phyloP scores from a whole-genome alignment of 2,888 invertebrate species.

The Macrostomum cliftonense region DNA sequence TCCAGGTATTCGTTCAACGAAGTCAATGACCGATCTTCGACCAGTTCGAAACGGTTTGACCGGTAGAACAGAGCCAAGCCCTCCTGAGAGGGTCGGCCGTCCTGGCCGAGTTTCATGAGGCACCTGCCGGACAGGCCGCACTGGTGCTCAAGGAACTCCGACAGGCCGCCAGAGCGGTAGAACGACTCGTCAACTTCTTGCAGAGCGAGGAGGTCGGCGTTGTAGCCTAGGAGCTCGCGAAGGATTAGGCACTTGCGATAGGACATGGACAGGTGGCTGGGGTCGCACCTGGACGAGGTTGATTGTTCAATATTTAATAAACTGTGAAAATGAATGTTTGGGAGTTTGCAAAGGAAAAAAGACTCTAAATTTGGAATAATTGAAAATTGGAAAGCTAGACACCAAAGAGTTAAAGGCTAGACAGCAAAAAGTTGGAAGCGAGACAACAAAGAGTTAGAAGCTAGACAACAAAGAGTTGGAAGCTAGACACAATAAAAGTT shows the following conservation, averaged over 20 bases:
- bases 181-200: slow-evolving; percentile 76
- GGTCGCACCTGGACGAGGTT: slow-evolving; percentile 1
- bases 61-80: slow-evolving; percentile 59
- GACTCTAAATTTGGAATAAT: no score
- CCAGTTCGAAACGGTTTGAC: slow-evolving; percentile 45
- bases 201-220: slow-evolving; percentile 68
- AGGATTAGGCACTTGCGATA: slow-evolving; percentile 3
- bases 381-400: no score
- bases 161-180: slow-evolving; percentile 36
- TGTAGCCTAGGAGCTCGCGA: slow-evolving; percentile 49
- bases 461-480: no score
- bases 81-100: slow-evolving; percentile 44
- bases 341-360: no score
- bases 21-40: background rate
- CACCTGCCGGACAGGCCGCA: slow-evolving; percentile 8
- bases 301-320: no score
- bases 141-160: background rate
- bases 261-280: background rate
- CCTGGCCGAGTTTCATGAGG: slow-evolving; percentile 34
- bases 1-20: slow-evolving; percentile 14
- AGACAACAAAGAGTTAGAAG: no score
- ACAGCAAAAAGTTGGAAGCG: no score
- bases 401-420: no score
- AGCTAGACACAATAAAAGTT: no score
- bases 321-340: no score